Percentiles rank a stretch among this genome's conserved stretches.
Evolutionary conservation across 2,797 vertebrate species (phyloP).

Genomic region (Crenuchus spilurus): DNA sequence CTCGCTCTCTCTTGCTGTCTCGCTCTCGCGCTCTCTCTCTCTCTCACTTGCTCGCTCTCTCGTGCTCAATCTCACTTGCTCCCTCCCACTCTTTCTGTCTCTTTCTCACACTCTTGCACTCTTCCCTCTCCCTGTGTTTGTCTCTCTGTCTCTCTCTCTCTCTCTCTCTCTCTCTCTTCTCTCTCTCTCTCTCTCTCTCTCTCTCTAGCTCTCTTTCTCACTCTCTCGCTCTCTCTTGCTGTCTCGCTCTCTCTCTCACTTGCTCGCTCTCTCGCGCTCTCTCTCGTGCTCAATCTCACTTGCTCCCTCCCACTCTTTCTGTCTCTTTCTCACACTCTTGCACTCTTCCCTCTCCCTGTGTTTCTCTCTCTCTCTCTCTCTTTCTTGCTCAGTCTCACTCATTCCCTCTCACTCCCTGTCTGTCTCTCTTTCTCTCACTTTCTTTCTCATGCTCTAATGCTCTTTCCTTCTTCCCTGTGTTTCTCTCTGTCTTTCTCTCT

Average conservation of each 20-base stretch:
- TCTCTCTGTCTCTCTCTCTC: slow-evolving; percentile 6
- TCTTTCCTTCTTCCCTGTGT: no score
- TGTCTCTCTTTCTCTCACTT: not conserved
- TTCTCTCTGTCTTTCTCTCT: no score
- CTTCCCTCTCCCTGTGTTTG: not conserved
- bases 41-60: not conserved
- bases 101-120: no score
- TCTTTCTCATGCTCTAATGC: not conserved
- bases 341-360: not conserved
- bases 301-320: not conserved
- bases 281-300: no score
- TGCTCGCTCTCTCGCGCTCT: no score
- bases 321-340: not conserved
- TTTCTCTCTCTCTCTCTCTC: not conserved
- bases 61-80: not conserved
- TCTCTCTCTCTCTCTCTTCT: slow-evolving; percentile 11
- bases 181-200: no score
- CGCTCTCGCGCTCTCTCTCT: not conserved
- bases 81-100: no score
- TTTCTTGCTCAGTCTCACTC: not conserved
- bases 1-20: not conserved
- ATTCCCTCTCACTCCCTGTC: not conserved
- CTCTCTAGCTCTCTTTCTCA: no score
- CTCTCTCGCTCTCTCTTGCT: no score
- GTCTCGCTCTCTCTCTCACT: no score